Percentiles rank a stretch among this genome's conserved stretches.
Conservation (phyloP, 2,797 vertebrate species). For the Bovichtus diacanthus region DNA sequence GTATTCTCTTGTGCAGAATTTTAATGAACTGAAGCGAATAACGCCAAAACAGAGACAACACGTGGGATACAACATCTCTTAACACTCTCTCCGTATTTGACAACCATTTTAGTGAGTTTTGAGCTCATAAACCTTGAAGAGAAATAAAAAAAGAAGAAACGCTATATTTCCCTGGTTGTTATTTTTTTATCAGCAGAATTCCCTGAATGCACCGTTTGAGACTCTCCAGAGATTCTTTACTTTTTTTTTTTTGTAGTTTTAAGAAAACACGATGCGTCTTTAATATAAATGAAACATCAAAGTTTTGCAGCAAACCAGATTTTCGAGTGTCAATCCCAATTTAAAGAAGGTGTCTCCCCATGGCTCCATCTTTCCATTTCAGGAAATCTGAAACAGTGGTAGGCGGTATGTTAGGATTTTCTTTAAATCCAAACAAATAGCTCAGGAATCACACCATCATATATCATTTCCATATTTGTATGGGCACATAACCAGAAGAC, state of each 20-base stretch:
- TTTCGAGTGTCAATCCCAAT: not conserved
- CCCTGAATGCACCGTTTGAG: not conserved
- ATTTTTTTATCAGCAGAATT: too few species aligned
- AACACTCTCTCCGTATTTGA: not conserved
- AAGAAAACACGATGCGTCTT: not conserved
- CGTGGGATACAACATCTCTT: not conserved
- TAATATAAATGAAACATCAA: not conserved
- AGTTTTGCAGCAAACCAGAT: not conserved
- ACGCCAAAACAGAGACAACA: not conserved
- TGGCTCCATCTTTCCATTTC: not conserved
- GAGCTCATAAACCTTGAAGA: not conserved
- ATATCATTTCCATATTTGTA: not conserved
- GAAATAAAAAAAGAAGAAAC: not conserved
- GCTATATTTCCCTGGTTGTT: not conserved
- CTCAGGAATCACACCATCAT: not conserved
- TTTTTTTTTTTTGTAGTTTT: not conserved
- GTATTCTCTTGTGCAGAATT: slow-evolving; percentile 9
- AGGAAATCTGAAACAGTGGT: not conserved
- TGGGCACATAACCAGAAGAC: not conserved
- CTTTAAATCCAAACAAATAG: not conserved
- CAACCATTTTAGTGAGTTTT: not conserved
- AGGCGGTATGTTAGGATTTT: not conserved
- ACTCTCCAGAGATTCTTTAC: not conserved
- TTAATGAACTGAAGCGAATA: slow-evolving; percentile 1
- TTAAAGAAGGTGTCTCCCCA: not conserved